Conservation (phyloP, 1,140 invertebrate species). For the Drosophila orena region DNA sequence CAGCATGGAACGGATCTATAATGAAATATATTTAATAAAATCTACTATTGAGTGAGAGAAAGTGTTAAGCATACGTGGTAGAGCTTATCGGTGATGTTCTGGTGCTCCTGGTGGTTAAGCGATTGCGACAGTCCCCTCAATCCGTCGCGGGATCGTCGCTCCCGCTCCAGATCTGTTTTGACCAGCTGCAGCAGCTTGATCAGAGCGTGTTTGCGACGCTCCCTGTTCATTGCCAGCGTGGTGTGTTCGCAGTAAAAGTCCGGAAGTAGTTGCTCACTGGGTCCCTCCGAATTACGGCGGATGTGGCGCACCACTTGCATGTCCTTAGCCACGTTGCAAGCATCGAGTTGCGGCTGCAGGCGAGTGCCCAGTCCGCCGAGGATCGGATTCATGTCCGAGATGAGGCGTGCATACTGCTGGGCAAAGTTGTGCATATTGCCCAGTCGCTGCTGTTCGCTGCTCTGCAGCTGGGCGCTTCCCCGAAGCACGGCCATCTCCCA, state of each 20-base stretch:
- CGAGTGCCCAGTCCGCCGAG: constrained; percentile 85
- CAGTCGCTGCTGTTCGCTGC: constrained; percentile 95
- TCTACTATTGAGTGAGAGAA: no score
- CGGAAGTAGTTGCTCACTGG: constrained; percentile 93
- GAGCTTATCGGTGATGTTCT: constrained; percentile 95
- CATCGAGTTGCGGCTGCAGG: constrained; percentile 75
- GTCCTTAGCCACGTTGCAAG: constrained; percentile 82
- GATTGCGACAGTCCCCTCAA: constrained; percentile 95
- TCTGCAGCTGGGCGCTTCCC: constrained; percentile 91
- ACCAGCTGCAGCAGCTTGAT: constrained; percentile 93
- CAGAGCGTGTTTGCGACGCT: constrained; percentile 93
- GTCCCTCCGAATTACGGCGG: constrained; percentile 85
- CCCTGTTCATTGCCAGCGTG: constrained; percentile 96
- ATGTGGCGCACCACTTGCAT: constrained; percentile 83
- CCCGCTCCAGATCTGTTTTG: constrained; percentile 93
- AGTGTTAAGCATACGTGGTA: constrained; percentile 89
- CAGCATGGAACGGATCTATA: constrained; percentile 95
- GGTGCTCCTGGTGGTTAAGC: constrained; percentile 95
- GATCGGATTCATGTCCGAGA: constrained; percentile 91
- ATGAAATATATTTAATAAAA: background rate
- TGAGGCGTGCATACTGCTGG: constrained; percentile 91
- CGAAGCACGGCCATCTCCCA: constrained; percentile 95
- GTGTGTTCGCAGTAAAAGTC: constrained; percentile 98
- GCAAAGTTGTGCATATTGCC: constrained; percentile 92
- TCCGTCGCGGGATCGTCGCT: constrained; percentile 93